Evolutionary conservation across 2,797 vertebrate genomes (phyloP).

Genomic region (Echiichthys vipera): DNA sequence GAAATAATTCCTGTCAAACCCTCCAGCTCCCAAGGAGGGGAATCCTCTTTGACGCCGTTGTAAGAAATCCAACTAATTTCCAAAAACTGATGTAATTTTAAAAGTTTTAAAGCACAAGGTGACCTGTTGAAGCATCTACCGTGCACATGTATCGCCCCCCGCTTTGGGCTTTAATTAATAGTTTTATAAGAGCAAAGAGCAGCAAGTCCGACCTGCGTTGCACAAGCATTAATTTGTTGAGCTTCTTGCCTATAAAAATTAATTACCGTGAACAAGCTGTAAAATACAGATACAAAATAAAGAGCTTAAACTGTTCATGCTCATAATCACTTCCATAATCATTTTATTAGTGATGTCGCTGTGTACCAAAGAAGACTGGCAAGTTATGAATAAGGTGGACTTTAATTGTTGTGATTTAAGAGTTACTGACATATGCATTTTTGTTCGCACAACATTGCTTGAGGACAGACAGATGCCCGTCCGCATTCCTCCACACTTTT

Average conservation of each 20-base stretch:
- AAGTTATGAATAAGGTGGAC: slow-evolving; percentile 16
- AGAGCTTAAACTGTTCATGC: slow-evolving; percentile 60
- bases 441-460: background rate
- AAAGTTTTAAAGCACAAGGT: slow-evolving; percentile 60
- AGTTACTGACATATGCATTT: background rate
- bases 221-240: slow-evolving; percentile 69
- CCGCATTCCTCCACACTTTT: background rate
- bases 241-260: slow-evolving; percentile 67
- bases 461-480: background rate
- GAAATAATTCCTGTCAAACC: background rate
- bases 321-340: slow-evolving; percentile 47
- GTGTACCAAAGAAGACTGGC: slow-evolving; percentile 10
- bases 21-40: background rate
- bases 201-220: slow-evolving; percentile 54
- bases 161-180: slow-evolving; percentile 75
- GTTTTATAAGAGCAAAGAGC: slow-evolving; percentile 58
- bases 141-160: slow-evolving; percentile 43
- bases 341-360: slow-evolving; percentile 39
- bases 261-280: slow-evolving; percentile 68
- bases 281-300: slow-evolving; percentile 65
- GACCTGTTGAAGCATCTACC: slow-evolving; percentile 44
- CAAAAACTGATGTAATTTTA: slow-evolving; percentile 49
- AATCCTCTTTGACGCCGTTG: background rate
- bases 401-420: background rate
- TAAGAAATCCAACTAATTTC: slow-evolving; percentile 49